Evolutionary conservation across 2,888 invertebrate genomes (phyloP).

Genomic region (Oligia fasciuncula): DNA sequence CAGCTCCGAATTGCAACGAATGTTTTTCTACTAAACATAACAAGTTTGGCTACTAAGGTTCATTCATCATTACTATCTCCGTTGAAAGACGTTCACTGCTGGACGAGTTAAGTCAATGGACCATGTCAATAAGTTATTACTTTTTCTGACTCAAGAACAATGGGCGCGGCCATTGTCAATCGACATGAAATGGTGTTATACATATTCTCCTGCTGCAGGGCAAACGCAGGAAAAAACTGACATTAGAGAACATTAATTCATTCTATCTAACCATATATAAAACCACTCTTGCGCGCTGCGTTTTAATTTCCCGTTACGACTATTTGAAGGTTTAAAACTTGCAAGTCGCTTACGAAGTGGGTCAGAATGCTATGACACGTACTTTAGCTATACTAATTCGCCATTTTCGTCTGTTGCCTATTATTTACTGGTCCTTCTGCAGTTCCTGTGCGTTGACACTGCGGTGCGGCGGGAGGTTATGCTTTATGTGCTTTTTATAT

Average conservation of each 20-base stretch:
- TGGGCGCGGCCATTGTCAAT: background rate
- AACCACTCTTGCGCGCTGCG: background rate
- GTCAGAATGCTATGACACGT: background rate
- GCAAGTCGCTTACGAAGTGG: background rate
- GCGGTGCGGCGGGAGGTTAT: conserved; percentile 54
- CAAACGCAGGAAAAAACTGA: background rate
- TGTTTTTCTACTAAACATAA: background rate
- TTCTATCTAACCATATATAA: background rate
- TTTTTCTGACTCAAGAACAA: background rate
- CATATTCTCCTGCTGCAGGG: background rate
- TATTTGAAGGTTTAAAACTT: background rate
- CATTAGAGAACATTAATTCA: background rate
- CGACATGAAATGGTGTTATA: background rate
- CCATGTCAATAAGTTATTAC: background rate
- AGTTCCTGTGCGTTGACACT: background rate
- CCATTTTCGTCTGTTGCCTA: background rate
- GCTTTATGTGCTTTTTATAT: conserved; percentile 63
- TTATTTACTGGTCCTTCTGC: conserved; percentile 18
- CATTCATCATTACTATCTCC: background rate
- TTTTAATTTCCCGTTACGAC: background rate
- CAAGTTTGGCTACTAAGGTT: background rate
- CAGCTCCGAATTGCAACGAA: background rate
- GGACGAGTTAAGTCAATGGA: too few species aligned
- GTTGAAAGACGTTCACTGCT: background rate
- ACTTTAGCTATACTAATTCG: background rate